phyloP scores from a whole-genome alignment of 2,113 vertebrate genomes.

The Spea multiplicata region DNA sequence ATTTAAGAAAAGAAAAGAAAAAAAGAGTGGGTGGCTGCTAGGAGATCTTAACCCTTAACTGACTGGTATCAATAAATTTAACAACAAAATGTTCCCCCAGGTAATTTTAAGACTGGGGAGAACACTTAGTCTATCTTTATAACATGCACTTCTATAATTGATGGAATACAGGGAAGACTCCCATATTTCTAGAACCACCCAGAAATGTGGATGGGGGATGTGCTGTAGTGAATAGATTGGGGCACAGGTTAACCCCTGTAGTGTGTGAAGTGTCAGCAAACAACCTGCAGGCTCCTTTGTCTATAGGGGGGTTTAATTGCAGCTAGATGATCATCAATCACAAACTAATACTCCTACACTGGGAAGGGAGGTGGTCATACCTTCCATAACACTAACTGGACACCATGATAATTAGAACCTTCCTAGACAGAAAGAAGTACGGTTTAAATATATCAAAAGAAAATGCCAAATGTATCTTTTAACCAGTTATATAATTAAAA shows the following conservation, averaged over 20 bases:
- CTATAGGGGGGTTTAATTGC: constrained; percentile 40
- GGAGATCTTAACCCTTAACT: neutral
- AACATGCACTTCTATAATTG: constrained; percentile 2
- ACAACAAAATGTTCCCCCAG: no score
- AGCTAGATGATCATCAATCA: constrained; percentile 37
- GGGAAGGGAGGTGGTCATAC: constrained; percentile 1
- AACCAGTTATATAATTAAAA: no score
- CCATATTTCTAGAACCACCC: constrained; percentile 6
- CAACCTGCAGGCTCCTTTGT: constrained; percentile 35
- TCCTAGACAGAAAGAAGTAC: no score
- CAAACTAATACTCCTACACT: constrained; percentile 13
- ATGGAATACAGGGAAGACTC: constrained; percentile 27
- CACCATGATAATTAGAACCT: neutral
- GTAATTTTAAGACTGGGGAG: neutral
- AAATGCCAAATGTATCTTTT: no score
- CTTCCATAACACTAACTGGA: constrained; percentile 15
- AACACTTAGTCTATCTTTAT: neutral
- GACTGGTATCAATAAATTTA: neutral
- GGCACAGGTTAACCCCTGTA: constrained; percentile 36
- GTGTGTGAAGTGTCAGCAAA: constrained; percentile 38
- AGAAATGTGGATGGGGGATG: constrained; percentile 1
- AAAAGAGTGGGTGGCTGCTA: neutral
- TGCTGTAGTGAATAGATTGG: constrained; percentile 13
- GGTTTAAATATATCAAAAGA: no score
- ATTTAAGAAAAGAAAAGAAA: no score